Evolutionary conservation across 2,113 vertebrate genomes (phyloP).

Genomic region (Prunella fulvescens): DNA sequence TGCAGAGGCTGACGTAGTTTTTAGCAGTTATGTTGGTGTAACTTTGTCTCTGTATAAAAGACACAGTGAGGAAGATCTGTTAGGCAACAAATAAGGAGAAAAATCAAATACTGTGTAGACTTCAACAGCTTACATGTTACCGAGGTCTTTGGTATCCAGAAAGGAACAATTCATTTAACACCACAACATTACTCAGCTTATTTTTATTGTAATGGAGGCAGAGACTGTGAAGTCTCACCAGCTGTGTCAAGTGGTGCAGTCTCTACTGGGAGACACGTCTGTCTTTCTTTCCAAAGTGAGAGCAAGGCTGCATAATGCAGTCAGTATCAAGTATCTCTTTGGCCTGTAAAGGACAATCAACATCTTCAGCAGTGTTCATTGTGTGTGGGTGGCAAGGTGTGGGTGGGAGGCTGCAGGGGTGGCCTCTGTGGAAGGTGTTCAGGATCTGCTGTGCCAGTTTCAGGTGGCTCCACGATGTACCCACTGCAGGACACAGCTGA

Average conservation of each 20-base stretch:
- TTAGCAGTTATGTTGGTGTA: slow-evolving; percentile 64
- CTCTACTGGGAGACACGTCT: background rate
- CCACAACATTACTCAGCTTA: background rate
- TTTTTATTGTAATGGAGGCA: background rate
- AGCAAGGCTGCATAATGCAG: background rate
- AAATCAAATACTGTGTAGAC: background rate
- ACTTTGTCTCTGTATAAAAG: slow-evolving; percentile 42
- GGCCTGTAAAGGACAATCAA: background rate
- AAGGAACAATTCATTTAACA: background rate
- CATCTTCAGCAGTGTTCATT: background rate
- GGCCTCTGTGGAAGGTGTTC: background rate
- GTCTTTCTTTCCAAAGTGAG: background rate
- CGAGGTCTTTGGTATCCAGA: background rate
- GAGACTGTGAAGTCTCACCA: background rate
- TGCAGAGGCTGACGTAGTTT: slow-evolving; percentile 59
- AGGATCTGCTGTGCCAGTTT: background rate
- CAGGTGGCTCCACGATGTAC: background rate
- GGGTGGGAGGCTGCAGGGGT: background rate
- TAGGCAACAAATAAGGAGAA: background rate
- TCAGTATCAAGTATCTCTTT: background rate
- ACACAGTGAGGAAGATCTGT: slow-evolving; percentile 4
- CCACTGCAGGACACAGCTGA: background rate
- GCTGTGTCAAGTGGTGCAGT: background rate
- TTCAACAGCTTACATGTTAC: background rate
- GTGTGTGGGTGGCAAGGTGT: background rate